Evolutionary conservation across 2,113 vertebrate species (phyloP).

Genomic region (Garra rufa): DNA sequence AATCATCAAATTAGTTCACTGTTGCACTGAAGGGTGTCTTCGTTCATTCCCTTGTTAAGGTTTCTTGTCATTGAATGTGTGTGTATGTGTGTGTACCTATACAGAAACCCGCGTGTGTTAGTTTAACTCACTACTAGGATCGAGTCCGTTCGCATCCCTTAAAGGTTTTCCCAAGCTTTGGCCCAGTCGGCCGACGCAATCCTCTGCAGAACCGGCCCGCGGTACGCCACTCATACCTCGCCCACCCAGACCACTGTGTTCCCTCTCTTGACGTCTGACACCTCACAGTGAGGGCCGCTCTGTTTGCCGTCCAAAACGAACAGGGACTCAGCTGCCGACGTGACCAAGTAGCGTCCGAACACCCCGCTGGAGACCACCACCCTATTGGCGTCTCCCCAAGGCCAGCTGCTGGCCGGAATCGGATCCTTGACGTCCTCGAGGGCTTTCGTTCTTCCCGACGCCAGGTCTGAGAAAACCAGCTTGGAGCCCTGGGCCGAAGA

Average conservation of each 20-base stretch:
- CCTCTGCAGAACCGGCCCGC: slow-evolving; percentile 32
- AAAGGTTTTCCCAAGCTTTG: slow-evolving; percentile 69
- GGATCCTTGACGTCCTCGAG: slow-evolving; percentile 86
- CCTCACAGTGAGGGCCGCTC: slow-evolving; percentile 87
- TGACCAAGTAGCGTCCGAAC: slow-evolving; percentile 93
- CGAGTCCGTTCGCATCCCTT: slow-evolving; percentile 72
- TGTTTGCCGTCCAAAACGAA: slow-evolving; percentile 89
- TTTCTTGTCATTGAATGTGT: slow-evolving; percentile 56
- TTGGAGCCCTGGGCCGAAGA: slow-evolving; percentile 79
- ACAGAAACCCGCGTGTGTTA: slow-evolving; percentile 69
- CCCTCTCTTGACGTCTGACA: slow-evolving; percentile 86
- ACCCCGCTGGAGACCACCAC: slow-evolving; percentile 88
- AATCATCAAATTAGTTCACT: slow-evolving; percentile 78
- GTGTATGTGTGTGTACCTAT: slow-evolving; percentile 69
- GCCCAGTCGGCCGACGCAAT: slow-evolving; percentile 52
- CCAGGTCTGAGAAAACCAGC: slow-evolving; percentile 88
- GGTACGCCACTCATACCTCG: slow-evolving; percentile 86
- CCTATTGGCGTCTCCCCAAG: slow-evolving; percentile 85
- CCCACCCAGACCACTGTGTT: slow-evolving; percentile 94
- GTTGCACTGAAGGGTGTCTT: slow-evolving; percentile 77
- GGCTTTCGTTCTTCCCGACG: slow-evolving; percentile 78
- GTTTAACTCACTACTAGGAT: slow-evolving; percentile 72
- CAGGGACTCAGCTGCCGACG: slow-evolving; percentile 85
- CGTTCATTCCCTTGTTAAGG: slow-evolving; percentile 70
- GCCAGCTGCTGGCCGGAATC: slow-evolving; percentile 76